Base-by-base conservation (phyloP, 2,888 invertebrate species). In the Malacosoma neustria region DNA sequence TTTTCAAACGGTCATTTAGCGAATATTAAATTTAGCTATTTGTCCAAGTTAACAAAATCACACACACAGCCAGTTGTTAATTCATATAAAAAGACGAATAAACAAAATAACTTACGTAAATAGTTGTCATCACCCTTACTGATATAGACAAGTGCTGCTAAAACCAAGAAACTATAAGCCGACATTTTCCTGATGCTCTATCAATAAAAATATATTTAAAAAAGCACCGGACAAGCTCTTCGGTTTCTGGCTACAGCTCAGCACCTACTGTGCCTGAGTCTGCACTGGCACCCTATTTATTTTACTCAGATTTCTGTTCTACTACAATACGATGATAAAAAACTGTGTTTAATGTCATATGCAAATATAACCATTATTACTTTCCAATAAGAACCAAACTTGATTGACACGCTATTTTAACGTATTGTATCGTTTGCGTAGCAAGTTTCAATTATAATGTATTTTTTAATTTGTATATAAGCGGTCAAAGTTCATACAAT, bases 61-160 rank as follows among this genome's bases (percentile, higher is more conserved):
- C n/a, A n/a, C n/a, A n/a, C n/a, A n/a, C n/a, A n/a, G n/a, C n/a
- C n/a, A n/a, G n/a, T n/a, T n/a, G n/a, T n/a, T n/a, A n/a, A n/a
- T n/a, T n/a, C n/a, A n/a, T n/a, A n/a, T n/a, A n/a, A n/a, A n/a
- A n/a, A n/a, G n/a, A n/a, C n/a, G n/a, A n/a, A n/a, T n/a, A n/a
- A n/a, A n/a, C n/a, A n/a, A n/a, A 22, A 22, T 36, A 34, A 75
- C 81, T 79, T 61, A 81, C 81, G 76, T 38, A 81, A 44, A 49
- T 46, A 52, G 22, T 39, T 58, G 37, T 63, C 54, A 42, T 69
- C 60, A 36, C 67, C 61, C 29, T 62, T 55, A 3, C 47, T 44
- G 32, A 53, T 44, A 43, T 48, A 66, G 38, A 64, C 43, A 29
- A 61, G 13, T 41, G 54, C 49, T 39, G 46, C 43, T 40, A 75